Conservation (phyloP, 2,797 vertebrate species). For the Thripadectes ignobilis region DNA sequence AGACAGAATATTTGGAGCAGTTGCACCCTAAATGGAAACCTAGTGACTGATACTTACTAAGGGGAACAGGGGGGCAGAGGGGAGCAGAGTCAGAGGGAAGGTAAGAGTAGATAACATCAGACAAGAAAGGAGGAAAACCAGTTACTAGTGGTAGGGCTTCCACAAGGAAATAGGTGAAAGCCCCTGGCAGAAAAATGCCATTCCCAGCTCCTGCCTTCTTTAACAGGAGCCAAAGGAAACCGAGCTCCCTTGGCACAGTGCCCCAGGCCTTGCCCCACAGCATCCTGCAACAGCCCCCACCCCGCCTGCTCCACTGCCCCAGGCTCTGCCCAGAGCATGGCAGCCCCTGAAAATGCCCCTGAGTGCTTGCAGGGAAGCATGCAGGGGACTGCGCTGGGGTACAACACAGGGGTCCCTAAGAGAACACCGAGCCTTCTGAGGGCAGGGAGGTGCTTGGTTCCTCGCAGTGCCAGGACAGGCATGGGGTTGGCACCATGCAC, state of each 20-base stretch:
- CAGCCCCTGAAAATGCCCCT: neutral
- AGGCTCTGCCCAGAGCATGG: neutral
- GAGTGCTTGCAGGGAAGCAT: neutral
- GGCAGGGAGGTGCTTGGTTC: neutral
- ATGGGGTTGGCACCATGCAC: accelerated
- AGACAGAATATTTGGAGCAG: neutral
- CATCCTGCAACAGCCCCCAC: neutral
- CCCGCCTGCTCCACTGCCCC: no score
- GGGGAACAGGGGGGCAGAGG: neutral
- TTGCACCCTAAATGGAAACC: neutral
- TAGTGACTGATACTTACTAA: neutral
- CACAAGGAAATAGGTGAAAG: neutral
- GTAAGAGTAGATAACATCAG: neutral
- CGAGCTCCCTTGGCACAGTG: neutral
- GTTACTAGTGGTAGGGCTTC: neutral
- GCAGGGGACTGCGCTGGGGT: accelerated
- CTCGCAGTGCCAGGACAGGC: accelerated
- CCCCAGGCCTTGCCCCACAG: neutral
- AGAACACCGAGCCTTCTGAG: neutral
- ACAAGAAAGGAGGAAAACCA: neutral
- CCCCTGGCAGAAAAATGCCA: neutral
- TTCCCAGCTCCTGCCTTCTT: neutral
- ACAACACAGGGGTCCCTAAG: accelerated
- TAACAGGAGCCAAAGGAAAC: neutral
- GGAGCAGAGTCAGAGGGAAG: neutral